phyloP scores from a whole-genome alignment of 2,888 invertebrate species.

The Drosophila atripex region DNA sequence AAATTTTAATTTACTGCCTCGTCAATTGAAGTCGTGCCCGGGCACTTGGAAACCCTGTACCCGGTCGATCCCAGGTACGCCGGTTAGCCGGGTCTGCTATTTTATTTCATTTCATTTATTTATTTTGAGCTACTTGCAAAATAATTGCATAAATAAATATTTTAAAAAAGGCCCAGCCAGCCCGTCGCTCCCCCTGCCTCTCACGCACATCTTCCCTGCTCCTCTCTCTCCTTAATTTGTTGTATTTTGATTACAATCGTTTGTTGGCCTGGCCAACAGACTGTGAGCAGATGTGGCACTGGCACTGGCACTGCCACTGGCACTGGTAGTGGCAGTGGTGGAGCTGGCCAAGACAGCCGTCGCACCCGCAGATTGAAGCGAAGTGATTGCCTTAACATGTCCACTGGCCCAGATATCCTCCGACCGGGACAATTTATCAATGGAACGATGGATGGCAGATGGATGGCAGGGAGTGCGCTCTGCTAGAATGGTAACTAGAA shows the following conservation, averaged over 20 bases:
- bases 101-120: constrained; percentile 80
- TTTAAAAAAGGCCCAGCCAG: constrained; percentile 72
- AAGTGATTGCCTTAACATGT: constrained; percentile 70
- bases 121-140: constrained; percentile 82
- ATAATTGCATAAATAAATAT: constrained; percentile 82
- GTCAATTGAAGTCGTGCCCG: constrained; percentile 72
- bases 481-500: constrained; percentile 28
- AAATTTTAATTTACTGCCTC: constrained; percentile 80
- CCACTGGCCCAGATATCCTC: constrained; percentile 42
- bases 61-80: constrained; percentile 33
- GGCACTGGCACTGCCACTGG: neutral
- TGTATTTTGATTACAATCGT: constrained; percentile 78
- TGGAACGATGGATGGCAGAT: constrained; percentile 71
- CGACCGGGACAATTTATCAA: constrained; percentile 69
- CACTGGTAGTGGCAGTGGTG: constrained; percentile 24
- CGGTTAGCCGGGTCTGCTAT: constrained; percentile 51
- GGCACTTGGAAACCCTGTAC: constrained; percentile 54
- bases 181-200: constrained; percentile 27
- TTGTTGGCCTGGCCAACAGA: constrained; percentile 40
- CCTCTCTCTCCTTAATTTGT: constrained; percentile 73
- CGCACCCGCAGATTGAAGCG: constrained; percentile 67
- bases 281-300: constrained; percentile 61
- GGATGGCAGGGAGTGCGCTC: constrained; percentile 16
- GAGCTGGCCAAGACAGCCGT: constrained; percentile 15
- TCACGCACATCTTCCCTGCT: constrained; percentile 25